Evolutionary conservation across 2,888 invertebrate species (phyloP).

Genomic region (Nyleta sp.): DNA sequence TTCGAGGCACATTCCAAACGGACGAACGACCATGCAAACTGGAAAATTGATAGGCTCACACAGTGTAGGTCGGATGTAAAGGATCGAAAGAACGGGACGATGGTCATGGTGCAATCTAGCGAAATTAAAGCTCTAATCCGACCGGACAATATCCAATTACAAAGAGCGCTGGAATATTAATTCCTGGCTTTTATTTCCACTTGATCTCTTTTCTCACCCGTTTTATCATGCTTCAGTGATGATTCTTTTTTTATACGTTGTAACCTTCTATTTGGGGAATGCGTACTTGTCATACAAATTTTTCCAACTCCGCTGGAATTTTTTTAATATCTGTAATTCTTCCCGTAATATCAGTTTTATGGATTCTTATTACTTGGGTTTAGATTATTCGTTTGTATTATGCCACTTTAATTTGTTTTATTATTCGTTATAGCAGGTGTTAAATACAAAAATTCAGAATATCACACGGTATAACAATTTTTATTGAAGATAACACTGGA

Average conservation of each 20-base stretch:
- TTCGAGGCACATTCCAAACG: constrained; percentile 48
- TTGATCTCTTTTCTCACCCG: constrained; percentile 65
- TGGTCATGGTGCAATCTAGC: constrained; percentile 73
- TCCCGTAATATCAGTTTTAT: no score
- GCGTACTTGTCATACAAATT: constrained; percentile 41
- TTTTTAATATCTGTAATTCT: constrained; percentile 29
- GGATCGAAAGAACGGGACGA: constrained; percentile 67
- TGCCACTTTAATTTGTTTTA: constrained; percentile 28
- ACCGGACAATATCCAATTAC: constrained; percentile 81
- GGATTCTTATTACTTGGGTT: no score
- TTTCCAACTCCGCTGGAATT: constrained; percentile 21
- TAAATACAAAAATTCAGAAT: constrained; percentile 44
- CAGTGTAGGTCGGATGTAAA: constrained; percentile 54
- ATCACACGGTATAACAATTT: constrained; percentile 80
- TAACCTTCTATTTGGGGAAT: constrained; percentile 27
- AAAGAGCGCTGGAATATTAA: constrained; percentile 76
- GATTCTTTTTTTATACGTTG: constrained; percentile 46
- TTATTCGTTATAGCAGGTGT: constrained; percentile 38
- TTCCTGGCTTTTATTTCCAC: constrained; percentile 74
- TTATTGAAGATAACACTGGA: constrained; percentile 81
- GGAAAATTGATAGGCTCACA: constrained; percentile 60
- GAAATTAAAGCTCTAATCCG: constrained; percentile 81
- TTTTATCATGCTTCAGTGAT: constrained; percentile 47
- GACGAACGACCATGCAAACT: constrained; percentile 53
- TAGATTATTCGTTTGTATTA: no score